A percentile compares a stretch with the other conserved stretches of the same genome.
phyloP scores from a whole-genome alignment of 2,113 vertebrate genomes.

The Chaetodon trifascialis region DNA sequence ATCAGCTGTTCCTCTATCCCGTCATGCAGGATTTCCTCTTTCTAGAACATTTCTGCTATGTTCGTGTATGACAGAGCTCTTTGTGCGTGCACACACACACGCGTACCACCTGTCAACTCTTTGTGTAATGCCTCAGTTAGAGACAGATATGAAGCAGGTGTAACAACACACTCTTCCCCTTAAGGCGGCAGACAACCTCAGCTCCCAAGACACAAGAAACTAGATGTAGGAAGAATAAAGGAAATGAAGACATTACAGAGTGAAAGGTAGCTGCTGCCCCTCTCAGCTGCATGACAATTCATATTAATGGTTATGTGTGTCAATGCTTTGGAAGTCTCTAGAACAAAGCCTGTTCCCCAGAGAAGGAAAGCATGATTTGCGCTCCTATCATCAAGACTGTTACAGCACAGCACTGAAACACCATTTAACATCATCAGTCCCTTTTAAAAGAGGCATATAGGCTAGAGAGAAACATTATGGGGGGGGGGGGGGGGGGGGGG shows the following conservation, averaged over 20 bases:
- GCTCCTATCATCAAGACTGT: slow-evolving; percentile 22
- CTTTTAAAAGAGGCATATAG: slow-evolving; percentile 13
- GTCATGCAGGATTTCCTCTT: slow-evolving; percentile 77
- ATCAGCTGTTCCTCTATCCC: slow-evolving; percentile 73
- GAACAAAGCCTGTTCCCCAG: slow-evolving; percentile 43
- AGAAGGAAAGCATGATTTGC: slow-evolving; percentile 39
- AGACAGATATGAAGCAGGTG: slow-evolving; percentile 69
- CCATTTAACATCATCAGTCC: slow-evolving; percentile 38
- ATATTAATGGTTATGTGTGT: slow-evolving; percentile 38
- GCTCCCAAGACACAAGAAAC: slow-evolving; percentile 38
- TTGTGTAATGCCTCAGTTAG: slow-evolving; percentile 42
- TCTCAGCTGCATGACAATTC: slow-evolving; percentile 29
- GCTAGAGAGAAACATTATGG: slow-evolving; percentile 18
- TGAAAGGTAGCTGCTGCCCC: slow-evolving; percentile 26
- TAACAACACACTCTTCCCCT: slow-evolving; percentile 41
- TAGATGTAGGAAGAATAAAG: slow-evolving; percentile 15
- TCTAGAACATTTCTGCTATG: slow-evolving; percentile 63
- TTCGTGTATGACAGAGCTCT: slow-evolving; percentile 49
- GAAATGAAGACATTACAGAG: slow-evolving; percentile 34
- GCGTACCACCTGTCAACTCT: slow-evolving; percentile 63
- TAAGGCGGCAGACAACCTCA: slow-evolving; percentile 24
- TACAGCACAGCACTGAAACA: slow-evolving; percentile 6
- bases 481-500: neutral
- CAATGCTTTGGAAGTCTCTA: slow-evolving; percentile 37
- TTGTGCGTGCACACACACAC: slow-evolving; percentile 26